These are phyloP conservation scores for Dicycla oo DNA, from an alignment of 2,888 invertebrate genomes.

Conservation along the genomic window DNA sequence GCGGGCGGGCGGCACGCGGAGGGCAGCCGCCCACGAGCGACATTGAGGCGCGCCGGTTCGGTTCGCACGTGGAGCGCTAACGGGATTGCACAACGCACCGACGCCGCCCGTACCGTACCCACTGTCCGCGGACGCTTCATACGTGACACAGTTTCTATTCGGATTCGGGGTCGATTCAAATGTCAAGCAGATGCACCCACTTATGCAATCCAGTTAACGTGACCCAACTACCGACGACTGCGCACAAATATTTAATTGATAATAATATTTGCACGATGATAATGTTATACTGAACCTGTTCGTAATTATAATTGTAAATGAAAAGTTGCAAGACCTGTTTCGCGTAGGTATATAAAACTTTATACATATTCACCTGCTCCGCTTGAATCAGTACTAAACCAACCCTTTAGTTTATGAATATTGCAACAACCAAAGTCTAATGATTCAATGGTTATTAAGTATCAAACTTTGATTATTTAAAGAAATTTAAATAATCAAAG, in stretches of 20 bases:
- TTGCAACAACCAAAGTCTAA: not conserved
- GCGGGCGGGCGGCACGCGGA: slow-evolving; percentile 74
- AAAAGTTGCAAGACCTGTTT: slow-evolving; percentile 37
- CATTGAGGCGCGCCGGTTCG: slow-evolving; percentile 88
- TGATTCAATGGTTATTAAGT: not conserved
- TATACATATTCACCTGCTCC: slow-evolving; percentile 1
- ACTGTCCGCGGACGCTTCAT: slow-evolving; percentile 79
- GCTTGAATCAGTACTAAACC: not conserved
- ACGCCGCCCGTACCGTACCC: slow-evolving; percentile 78
- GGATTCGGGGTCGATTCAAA: slow-evolving; percentile 90
- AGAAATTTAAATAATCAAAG: too few relatives aligned
- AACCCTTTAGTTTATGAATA: not conserved
- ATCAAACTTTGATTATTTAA: too few relatives aligned
- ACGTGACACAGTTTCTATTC: slow-evolving; percentile 90
- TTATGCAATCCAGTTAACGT: slow-evolving; percentile 87
- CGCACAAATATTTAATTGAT: slow-evolving; percentile 74
- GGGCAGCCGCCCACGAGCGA: slow-evolving; percentile 86
- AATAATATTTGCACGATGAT: slow-evolving; percentile 40
- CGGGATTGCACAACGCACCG: slow-evolving; percentile 89
- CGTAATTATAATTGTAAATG: slow-evolving; percentile 43
- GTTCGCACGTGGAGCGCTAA: slow-evolving; percentile 88
- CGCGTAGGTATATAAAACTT: slow-evolving; percentile 10
- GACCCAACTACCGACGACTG: slow-evolving; percentile 74
- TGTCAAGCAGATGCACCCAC: slow-evolving; percentile 90
- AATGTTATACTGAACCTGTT: slow-evolving; percentile 14